Evolutionary conservation across 2,888 invertebrate species (phyloP).

Genomic region (Chrysolina americana): DNA sequence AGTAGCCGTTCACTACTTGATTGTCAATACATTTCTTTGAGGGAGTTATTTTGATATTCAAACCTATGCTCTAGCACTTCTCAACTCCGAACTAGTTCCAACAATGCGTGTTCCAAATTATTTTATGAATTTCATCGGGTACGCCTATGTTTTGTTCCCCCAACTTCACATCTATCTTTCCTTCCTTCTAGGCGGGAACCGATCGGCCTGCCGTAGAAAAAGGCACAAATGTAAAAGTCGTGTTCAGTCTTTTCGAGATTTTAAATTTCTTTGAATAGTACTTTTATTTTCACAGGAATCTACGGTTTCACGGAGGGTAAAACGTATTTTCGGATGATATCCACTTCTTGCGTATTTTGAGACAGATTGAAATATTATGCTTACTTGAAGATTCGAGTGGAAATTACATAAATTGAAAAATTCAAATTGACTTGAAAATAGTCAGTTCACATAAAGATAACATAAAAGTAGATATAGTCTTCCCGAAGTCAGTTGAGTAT

Average conservation of each 20-base stretch:
- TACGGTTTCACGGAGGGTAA: slow-evolving; percentile 27
- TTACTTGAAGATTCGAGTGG: too few species aligned
- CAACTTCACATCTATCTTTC: slow-evolving; percentile 53
- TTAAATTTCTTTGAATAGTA: slow-evolving; percentile 61
- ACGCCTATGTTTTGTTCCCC: slow-evolving; percentile 42
- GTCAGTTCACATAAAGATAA: too few species aligned
- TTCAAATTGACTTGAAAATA: too few species aligned
- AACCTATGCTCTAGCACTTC: too few species aligned
- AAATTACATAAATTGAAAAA: too few species aligned
- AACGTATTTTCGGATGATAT: neutral
- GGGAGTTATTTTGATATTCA: too few species aligned
- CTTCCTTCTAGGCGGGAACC: slow-evolving; percentile 54
- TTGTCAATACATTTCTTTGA: too few species aligned
- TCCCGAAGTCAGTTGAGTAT: too few species aligned
- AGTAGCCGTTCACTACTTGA: too few species aligned
- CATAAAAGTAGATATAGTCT: too few species aligned
- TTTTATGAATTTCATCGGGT: neutral
- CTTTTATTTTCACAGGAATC: slow-evolving; percentile 35
- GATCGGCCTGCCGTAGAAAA: slow-evolving; percentile 63
- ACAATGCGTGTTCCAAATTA: too few species aligned
- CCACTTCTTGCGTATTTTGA: neutral
- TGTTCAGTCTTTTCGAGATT: slow-evolving; percentile 69
- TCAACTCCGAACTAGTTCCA: too few species aligned
- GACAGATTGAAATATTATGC: neutral
- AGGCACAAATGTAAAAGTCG: slow-evolving; percentile 69